These are phyloP conservation scores for Psylliodes chrysocephalus DNA, from an alignment of 2,888 invertebrate genomes.

Conservation along the genomic window DNA sequence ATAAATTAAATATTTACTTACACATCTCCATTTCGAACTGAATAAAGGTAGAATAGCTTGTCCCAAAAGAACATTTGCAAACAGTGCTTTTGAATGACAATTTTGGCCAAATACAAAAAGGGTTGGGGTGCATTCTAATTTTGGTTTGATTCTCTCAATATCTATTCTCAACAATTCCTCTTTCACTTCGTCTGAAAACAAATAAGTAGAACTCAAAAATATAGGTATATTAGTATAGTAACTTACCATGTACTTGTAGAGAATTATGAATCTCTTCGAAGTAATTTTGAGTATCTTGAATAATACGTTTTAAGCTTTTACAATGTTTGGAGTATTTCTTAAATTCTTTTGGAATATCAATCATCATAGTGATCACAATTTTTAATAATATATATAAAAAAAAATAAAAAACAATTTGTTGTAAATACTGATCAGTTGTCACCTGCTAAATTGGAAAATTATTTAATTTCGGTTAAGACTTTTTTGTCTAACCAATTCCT, in stretches of 20 bases:
- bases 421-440: slow-evolving; percentile 23
- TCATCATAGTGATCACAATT: slow-evolving; percentile 49
- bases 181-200: slow-evolving; percentile 58
- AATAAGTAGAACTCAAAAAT: slow-evolving; percentile 19
- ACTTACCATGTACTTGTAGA: slow-evolving; percentile 58
- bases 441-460: not conserved
- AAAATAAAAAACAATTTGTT: not conserved
- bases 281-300: slow-evolving; percentile 59
- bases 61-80: slow-evolving; percentile 79
- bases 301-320: slow-evolving; percentile 58
- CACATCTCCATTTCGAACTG: slow-evolving; percentile 74
- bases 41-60: slow-evolving; percentile 72
- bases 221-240: not conserved
- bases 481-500: slow-evolving; percentile 23
- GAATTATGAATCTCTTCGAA: slow-evolving; percentile 60
- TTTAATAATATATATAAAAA: not conserved
- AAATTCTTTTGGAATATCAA: slow-evolving; percentile 59
- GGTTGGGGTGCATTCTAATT: slow-evolving; percentile 67
- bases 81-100: slow-evolving; percentile 74
- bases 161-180: slow-evolving; percentile 57
- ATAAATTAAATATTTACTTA: too few species aligned
- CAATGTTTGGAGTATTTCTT: slow-evolving; percentile 60
- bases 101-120: slow-evolving; percentile 80
- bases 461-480: slow-evolving; percentile 7
- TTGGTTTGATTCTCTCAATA: slow-evolving; percentile 54